Evolutionary conservation across 2,797 vertebrate species (phyloP).

Genomic region (Scleropages formosus): DNA sequence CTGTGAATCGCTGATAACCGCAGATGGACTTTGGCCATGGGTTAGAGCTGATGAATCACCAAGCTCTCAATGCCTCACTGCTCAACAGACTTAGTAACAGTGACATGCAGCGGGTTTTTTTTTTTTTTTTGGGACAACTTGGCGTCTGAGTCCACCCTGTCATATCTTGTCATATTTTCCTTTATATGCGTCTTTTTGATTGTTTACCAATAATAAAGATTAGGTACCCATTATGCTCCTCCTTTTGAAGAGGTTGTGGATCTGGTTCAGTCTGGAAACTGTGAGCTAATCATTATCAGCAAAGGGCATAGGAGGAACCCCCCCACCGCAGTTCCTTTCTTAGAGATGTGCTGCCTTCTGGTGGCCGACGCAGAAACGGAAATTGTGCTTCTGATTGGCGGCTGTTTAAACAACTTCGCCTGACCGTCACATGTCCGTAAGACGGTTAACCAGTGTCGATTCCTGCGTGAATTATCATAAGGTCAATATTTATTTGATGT

Average conservation of each 20-base stretch:
- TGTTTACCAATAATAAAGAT: neutral
- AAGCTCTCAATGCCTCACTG: neutral
- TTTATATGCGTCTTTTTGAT: neutral
- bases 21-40: conserved; percentile 37
- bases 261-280: conserved; percentile 49
- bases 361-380: conserved; percentile 30
- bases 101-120: neutral
- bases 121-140: no score
- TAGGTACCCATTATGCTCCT: neutral
- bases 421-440: no score
- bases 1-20: conserved; percentile 33
- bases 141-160: neutral
- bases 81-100: neutral
- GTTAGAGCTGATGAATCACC: conserved; percentile 37
- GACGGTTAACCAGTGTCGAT: no score
- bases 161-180: neutral
- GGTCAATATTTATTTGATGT: no score
- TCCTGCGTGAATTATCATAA: no score
- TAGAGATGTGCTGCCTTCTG: conserved; percentile 44
- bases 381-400: no score
- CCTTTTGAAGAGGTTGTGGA: conserved; percentile 32
- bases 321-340: conserved; percentile 25
- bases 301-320: no score
- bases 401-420: no score
- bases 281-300: conserved; percentile 39